Evolutionary conservation across 2,888 invertebrate genomes (phyloP), one percentile per base, ranked within the genome.

Genomic region (Sipha maydis): DNA sequence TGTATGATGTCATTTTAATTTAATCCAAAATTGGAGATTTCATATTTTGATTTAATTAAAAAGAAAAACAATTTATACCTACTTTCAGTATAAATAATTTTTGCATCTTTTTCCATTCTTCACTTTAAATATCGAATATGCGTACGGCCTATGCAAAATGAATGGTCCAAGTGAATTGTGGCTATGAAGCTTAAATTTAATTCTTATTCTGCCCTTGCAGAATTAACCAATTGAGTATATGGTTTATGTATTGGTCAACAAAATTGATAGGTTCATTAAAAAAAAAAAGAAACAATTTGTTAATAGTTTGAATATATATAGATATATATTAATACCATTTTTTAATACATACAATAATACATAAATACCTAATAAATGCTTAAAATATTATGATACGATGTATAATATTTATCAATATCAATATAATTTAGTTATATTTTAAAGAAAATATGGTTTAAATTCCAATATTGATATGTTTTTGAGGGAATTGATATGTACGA

Each of bases 391-490:
- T 41, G 86, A 84, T 41, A 38, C n/a, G 38, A 56, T 38, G 31
- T 88, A 67, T 75, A 82, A 38, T 79, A 73, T 69, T 56, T 21
- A 69, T 48, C 69, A 21, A 21, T 14, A 75, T 82, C 28, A 31
- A 79, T 88, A 77, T 85, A 71, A 86, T 79, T 69, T 56, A 77
- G 21, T 41, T 61, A 78, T 61, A 78, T 86, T 75, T 73, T 5
- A 76, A 69, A 85, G 41, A 78, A 85, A 69, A 69, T 61, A 88
- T 61, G 48, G 61, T 80, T 88, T 67, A 82, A 88, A 88, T 88
- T 88, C 75, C 88, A 76, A 75, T 80, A 61, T 67, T 76, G 88
- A 88, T 88, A 88, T 82, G 88, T 88, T 75, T 88, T 76, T 31
- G 82, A 48, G 75, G n/a, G 38, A 76, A 48, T 88, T 75, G 88